A percentile compares a stretch with the other conserved stretches of the same genome.
Evolutionary conservation across 2,888 invertebrate genomes (phyloP).

Genomic region (Endomychus coccineus): DNA sequence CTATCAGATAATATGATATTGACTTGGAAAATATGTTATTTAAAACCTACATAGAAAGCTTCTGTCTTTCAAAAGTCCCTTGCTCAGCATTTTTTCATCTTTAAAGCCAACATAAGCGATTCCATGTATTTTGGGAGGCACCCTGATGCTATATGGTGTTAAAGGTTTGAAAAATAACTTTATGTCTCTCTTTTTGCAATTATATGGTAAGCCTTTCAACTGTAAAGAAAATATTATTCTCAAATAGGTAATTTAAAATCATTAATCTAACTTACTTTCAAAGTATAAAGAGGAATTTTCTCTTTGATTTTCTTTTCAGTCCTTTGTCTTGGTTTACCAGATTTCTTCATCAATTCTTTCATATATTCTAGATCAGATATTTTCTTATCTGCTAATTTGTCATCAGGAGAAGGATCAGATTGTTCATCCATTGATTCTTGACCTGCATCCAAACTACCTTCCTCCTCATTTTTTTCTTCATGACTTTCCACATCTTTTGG

Average conservation of each 20-base stretch:
- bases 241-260: neutral
- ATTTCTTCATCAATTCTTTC: conserved; percentile 58
- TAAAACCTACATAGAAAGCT: conserved; percentile 67
- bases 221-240: conserved; percentile 16
- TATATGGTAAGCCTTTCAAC: conserved; percentile 69
- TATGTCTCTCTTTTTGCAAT: conserved; percentile 74
- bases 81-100: conserved; percentile 69
- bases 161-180: conserved; percentile 79
- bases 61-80: conserved; percentile 76
- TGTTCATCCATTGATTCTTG: conserved; percentile 21
- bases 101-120: conserved; percentile 90
- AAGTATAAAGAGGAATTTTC: conserved; percentile 48
- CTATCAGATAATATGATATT: neutral
- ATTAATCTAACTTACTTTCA: conserved; percentile 46
- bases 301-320: conserved; percentile 41
- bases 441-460: conserved; percentile 32
- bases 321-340: conserved; percentile 34
- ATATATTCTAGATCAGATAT: conserved; percentile 74
- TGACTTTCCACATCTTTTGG: conserved; percentile 29
- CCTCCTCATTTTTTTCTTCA: conserved; percentile 42
- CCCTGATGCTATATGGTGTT: conserved; percentile 68
- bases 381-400: conserved; percentile 60
- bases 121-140: conserved; percentile 70
- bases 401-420: conserved; percentile 24
- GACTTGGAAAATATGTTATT: conserved; percentile 9